phyloP scores from a whole-genome alignment of 1,140 invertebrate species.

The Trichoplusia ni region DNA sequence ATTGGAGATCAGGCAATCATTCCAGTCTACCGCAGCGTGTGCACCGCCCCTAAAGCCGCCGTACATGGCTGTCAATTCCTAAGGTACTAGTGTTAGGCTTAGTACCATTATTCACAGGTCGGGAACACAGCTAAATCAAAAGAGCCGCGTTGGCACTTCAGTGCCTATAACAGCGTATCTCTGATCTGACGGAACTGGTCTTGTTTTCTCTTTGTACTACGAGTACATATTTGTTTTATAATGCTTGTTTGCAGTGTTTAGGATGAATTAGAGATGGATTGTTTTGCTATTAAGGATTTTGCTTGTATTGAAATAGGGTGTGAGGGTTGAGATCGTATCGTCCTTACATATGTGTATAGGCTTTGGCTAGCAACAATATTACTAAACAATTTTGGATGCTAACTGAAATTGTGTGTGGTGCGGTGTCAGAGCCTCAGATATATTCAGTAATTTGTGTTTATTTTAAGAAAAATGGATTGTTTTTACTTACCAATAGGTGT shows the following conservation, averaged over 20 bases:
- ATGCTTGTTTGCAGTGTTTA: slow-evolving; percentile 1
- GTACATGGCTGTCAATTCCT: slow-evolving; percentile 39
- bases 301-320: too few species aligned
- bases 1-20: too few species aligned
- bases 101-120: slow-evolving; percentile 41
- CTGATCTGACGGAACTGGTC: slow-evolving; percentile 41
- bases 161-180: slow-evolving; percentile 50
- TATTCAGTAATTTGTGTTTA: too few species aligned
- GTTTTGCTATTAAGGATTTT: neutral
- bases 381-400: too few species aligned
- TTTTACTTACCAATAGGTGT: neutral
- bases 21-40: too few species aligned
- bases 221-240: slow-evolving; percentile 22
- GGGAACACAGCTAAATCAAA: slow-evolving; percentile 51
- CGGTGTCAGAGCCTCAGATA: too few species aligned
- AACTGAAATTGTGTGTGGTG: too few species aligned
- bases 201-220: slow-evolving; percentile 30
- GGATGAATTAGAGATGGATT: neutral
- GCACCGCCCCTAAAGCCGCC: too few species aligned
- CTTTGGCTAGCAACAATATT: too few species aligned
- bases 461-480: too few species aligned
- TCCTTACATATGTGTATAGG: too few species aligned
- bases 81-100: slow-evolving; percentile 4
- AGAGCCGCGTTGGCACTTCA: slow-evolving; percentile 45
- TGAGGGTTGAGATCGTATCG: too few species aligned